Base-by-base conservation (phyloP, 2,113 vertebrate species). In the Pachypanchax playfairii region DNA sequence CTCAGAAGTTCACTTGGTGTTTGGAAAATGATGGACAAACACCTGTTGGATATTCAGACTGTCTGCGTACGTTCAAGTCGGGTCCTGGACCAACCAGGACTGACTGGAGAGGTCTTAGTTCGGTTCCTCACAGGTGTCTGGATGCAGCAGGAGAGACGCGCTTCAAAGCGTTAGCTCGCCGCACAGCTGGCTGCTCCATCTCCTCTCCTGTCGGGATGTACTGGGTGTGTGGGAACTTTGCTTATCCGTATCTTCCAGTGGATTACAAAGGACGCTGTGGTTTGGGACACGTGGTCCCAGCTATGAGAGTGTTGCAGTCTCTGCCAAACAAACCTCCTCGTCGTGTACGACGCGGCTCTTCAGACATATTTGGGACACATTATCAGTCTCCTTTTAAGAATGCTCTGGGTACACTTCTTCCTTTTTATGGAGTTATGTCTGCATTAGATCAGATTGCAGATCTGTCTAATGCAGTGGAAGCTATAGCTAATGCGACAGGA, bases 201-300 rank as follows among this genome's bases (percentile, higher is more conserved):
- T 86, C 78, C 21, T 72, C 84, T 24, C 80, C 75, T 4, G 44
- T 18, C 0, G 78, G 84, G 5, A 84, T 86, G 80, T 86, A 79
- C 64, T 84, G 84, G 78, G 75, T 82, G 1, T 84, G 84, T 13
- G 78, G 80, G 33, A 70, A 41, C 44, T 38, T 67, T 0, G 70
- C 73, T 4, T 83, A 83, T 36, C 80, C 75, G 0, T 68, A 80
- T 53, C 80, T 87, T 24, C 83, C 80, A 2, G 70, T 83, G 53
- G 51, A 85, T 46, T 80, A 87, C 50, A 71, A 70, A 1, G 83
- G 73, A 13, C 64, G 82, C 49, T 87, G 83, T 1, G 75, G 85
- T 4, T 24, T 87, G 61, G 80, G 70, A 1, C 75, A 86, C 8
- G 15, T 79, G 1, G 25, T 78, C 29, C 82, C 77, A 0, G 82